Evolutionary conservation across 64 coral and sea anemone genomes (phyloP), one percentile per base, ranked within the genome.

Genomic region (Montipora foliosa): DNA sequence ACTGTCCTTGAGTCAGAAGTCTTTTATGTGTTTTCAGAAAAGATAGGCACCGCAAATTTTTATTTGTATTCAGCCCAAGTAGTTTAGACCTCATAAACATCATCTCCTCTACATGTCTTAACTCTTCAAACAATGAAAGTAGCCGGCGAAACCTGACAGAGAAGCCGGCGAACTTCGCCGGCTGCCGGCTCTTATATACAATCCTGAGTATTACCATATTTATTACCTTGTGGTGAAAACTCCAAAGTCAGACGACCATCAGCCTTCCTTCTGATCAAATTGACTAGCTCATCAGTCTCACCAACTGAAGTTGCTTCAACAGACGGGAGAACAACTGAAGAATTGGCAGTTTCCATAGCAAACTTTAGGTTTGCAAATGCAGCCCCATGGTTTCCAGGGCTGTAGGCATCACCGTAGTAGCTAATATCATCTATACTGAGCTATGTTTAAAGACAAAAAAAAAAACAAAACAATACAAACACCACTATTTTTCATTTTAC

Each of bases 401-500:
- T 73, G 57, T 96, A 94, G 19, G 89, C 89, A 92, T 97, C 95
- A 82, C 95, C 92, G 88, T 94, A 89, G 48, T 53, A 92, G 79
- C 76, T 94, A 48, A 97, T 45, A 74, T 97, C 95, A 79, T 97
- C 95, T 70, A 97, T 62, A 92, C 95, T 97, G 45, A 97, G 70
- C 95, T 97, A 78, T 4, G 47, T 88, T 73, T 90, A 44, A 45
- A 71, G 85, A 11, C 79, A 4, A 73, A 64, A 64, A 4, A 66
- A 67, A 37, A 37, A 37, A 25, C 25, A 25, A 37, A 37, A 29
- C 29, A 37, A 37, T 37, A 37, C 37, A 37, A 37, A 37, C 37
- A 37, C 37, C 37, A 37, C 37, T 37, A 37, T 37, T 37, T 37
- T 37, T 37, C 37, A 37, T 37, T 37, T 0, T 37, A 37, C 37